Evolutionary conservation across 37 sponge, comb jelly and placozoan genomes (phyloP).

Genomic region (Eunapius fragilis): DNA sequence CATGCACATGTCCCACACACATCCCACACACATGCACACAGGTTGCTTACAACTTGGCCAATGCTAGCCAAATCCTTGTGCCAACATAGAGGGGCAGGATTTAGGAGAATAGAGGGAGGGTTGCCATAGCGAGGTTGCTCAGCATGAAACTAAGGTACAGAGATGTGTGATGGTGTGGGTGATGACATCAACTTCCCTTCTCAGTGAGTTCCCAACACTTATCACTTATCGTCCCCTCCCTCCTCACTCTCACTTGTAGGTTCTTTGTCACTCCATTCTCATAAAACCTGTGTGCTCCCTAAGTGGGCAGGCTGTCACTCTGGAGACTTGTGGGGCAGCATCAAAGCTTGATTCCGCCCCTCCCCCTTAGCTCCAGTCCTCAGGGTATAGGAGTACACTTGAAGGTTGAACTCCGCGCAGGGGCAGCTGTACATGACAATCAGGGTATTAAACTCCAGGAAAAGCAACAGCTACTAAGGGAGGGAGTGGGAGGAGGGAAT

Average conservation of each 20-base stretch:
- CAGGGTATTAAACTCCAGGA: constrained; percentile 89
- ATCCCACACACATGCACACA: not conserved
- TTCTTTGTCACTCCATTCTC: not conserved
- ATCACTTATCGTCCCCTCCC: too few species aligned
- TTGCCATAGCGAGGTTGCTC: not conserved
- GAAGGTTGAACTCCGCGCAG: constrained; percentile 67
- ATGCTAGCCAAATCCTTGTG: too few species aligned
- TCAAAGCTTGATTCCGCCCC: constrained; percentile 17
- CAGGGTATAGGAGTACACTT: constrained; percentile 67
- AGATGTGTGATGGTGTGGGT: not conserved
- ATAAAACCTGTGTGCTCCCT: not conserved
- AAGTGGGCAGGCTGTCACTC: not conserved
- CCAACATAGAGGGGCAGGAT: too few species aligned
- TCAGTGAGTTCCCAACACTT: too few species aligned
- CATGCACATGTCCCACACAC: too few species aligned
- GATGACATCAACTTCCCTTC: too few species aligned
- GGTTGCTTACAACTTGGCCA: not conserved
- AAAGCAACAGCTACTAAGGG: constrained; percentile 66
- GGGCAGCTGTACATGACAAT: constrained; percentile 83
- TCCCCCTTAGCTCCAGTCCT: not conserved
- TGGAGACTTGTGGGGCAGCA: not conserved
- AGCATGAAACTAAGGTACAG: not conserved
- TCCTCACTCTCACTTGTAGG: not conserved
- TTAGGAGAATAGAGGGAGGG: too few species aligned
- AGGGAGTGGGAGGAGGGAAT: not conserved